phyloP scores from a whole-genome alignment of 2,797 vertebrate genomes.

The Tokudaia tokunoshimensis region DNA sequence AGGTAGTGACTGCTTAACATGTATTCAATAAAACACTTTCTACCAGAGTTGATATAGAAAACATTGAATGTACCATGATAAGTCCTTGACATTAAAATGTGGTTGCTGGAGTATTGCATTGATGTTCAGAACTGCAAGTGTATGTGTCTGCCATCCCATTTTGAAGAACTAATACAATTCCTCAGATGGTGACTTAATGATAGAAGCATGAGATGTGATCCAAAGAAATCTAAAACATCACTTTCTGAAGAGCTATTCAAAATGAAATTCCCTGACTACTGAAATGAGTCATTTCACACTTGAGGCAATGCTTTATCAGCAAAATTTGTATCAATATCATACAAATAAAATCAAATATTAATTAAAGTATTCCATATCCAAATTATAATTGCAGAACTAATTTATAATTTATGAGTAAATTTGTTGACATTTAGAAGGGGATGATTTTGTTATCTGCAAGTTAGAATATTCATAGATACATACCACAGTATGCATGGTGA shows the following conservation, averaged over 20 bases:
- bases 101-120: neutral
- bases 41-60: neutral
- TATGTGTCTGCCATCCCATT: neutral
- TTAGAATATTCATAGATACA: neutral
- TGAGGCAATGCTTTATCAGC: slow-evolving; percentile 32
- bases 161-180: slow-evolving; percentile 1
- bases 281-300: slow-evolving; percentile 40
- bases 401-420: slow-evolving; percentile 40
- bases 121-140: neutral
- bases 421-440: slow-evolving; percentile 10
- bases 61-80: neutral
- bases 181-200: neutral
- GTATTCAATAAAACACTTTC: neutral
- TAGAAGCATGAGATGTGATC: neutral
- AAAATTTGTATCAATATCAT: neutral
- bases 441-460: neutral
- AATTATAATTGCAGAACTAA: slow-evolving; percentile 10
- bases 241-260: neutral
- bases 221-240: slow-evolving; percentile 26
- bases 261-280: slow-evolving; percentile 23
- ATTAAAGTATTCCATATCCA: neutral
- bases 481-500: neutral
- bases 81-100: neutral
- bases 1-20: neutral
- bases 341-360: slow-evolving; percentile 18